These are phyloP conservation scores for Philereme transversata DNA, from an alignment of 2,888 invertebrate species.

Conservation along the genomic window DNA sequence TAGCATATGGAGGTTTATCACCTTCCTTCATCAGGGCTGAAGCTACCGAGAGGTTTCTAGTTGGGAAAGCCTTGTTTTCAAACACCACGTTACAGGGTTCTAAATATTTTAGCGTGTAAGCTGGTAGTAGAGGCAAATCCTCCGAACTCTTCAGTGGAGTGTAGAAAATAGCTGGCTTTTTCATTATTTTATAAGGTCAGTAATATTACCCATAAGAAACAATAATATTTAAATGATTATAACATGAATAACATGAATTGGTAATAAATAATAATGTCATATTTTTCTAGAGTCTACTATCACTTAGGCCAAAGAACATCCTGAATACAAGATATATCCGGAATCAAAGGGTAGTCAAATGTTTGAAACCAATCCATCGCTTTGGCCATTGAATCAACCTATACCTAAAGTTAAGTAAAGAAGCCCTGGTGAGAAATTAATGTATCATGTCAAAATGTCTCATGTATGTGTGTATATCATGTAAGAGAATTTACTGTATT, in stretches of 20 bases:
- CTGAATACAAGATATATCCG: slow-evolving; percentile 44
- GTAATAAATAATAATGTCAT: neutral
- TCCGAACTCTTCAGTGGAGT: slow-evolving; percentile 83
- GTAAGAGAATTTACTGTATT: too few species aligned
- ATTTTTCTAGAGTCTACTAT: slow-evolving; percentile 46
- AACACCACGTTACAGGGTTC: slow-evolving; percentile 66
- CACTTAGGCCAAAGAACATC: slow-evolving; percentile 46
- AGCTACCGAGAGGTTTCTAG: slow-evolving; percentile 76
- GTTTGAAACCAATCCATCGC: slow-evolving; percentile 84
- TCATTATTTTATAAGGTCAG: slow-evolving; percentile 83
- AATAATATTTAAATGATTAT: too few species aligned
- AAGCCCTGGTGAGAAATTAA: slow-evolving; percentile 72
- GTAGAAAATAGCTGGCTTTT: slow-evolving; percentile 84
- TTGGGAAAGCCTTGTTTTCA: slow-evolving; percentile 69
- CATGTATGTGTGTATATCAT: too few species aligned
- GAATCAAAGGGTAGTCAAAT: slow-evolving; percentile 85
- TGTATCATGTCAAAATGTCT: too few species aligned
- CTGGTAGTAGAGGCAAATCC: slow-evolving; percentile 56
- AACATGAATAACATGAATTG: too few species aligned
- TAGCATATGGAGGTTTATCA: slow-evolving; percentile 85
- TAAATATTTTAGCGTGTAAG: slow-evolving; percentile 53
- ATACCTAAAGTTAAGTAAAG: slow-evolving; percentile 87
- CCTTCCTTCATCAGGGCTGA: slow-evolving; percentile 71
- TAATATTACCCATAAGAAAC: too few species aligned
- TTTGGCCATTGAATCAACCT: slow-evolving; percentile 88